Percentiles rank a stretch among this genome's conserved stretches.
phyloP scores from a whole-genome alignment of 2,797 vertebrate species.

The Borostomias antarcticus region DNA sequence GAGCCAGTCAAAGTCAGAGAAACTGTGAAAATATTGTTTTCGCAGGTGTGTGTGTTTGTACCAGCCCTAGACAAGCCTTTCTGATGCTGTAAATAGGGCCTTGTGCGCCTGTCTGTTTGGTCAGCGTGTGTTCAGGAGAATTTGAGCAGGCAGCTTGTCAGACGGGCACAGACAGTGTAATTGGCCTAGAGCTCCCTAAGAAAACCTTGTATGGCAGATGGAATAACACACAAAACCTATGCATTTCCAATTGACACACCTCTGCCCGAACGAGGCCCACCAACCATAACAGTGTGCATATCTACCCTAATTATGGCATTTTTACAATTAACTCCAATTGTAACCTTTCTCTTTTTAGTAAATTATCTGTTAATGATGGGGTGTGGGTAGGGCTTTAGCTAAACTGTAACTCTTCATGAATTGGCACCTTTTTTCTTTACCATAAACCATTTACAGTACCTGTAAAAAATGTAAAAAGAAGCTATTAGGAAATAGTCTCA shows the following conservation, averaged over 20 bases:
- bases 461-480: slow-evolving; percentile 5
- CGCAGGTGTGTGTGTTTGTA: slow-evolving; percentile 44
- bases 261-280: not conserved
- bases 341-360: not conserved
- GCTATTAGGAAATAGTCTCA: slow-evolving; percentile 7
- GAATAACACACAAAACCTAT: slow-evolving; percentile 46
- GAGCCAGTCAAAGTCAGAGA: slow-evolving; percentile 13
- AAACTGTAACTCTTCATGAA: slow-evolving; percentile 21
- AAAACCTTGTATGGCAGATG: slow-evolving; percentile 49
- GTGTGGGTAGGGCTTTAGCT: slow-evolving; percentile 9
- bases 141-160: slow-evolving; percentile 55
- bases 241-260: slow-evolving; percentile 38
- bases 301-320: slow-evolving; percentile 7
- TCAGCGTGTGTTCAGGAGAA: slow-evolving; percentile 37
- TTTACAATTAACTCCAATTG: slow-evolving; percentile 7
- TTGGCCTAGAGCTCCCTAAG: slow-evolving; percentile 53
- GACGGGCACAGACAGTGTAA: slow-evolving; percentile 54
- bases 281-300: slow-evolving; percentile 14
- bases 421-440: slow-evolving; percentile 5
- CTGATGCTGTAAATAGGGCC: slow-evolving; percentile 45
- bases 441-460: not conserved
- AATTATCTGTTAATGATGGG: not conserved
- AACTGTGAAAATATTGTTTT: slow-evolving; percentile 39
- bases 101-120: slow-evolving; percentile 44
- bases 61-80: slow-evolving; percentile 27